Evolutionary conservation across 1,140 invertebrate genomes (phyloP), one percentile per base, ranked within the genome.

Genomic region (Probaryconus sp.): DNA sequence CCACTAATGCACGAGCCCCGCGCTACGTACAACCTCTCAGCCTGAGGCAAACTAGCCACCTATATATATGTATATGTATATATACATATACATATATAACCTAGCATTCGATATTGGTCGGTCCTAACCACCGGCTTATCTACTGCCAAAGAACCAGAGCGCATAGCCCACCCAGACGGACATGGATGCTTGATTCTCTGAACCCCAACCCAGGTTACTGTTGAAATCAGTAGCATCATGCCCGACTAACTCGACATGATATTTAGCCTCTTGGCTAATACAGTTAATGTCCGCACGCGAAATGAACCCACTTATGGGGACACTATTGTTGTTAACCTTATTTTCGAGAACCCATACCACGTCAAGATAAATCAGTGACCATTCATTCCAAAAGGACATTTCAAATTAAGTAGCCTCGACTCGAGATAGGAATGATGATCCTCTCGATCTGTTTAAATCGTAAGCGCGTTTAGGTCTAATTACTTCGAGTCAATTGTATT

Each of bases 1-100:
- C 83, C 81, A 82, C 85, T 87, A 87, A 87, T 87, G 85, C 83
- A 85, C 83, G 79, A 81, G n/a, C n/a, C n/a, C 80, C 82, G 61
- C 72, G 80, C 75, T 75, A 67, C 43, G 68, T 64, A 65, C 63
- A 76, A 75, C 69, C 42, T 71, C 67, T 73, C 47, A 67, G 55
- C 67, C 74, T 38, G 78, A 70, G 83, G 81, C 82, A 80, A 85
- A 83, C 81, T 79, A 38, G 79, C 81, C 80, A 65, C 79, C 80
- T 82, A 82, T 84, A 81, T 73, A 78, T n/a, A n/a, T n/a, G n/a
- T n/a, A n/a, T n/a, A n/a, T n/a, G n/a, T n/a, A n/a, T n/a, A n/a
- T n/a, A n/a, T n/a, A n/a, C n/a, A n/a, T n/a, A n/a, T n/a, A n/a
- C n/a, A n/a, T n/a, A n/a, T n/a, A n/a, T n/a, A n/a, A n/a, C n/a